Conservation (phyloP, 2,888 invertebrate species). For the Euphydryas editha region DNA sequence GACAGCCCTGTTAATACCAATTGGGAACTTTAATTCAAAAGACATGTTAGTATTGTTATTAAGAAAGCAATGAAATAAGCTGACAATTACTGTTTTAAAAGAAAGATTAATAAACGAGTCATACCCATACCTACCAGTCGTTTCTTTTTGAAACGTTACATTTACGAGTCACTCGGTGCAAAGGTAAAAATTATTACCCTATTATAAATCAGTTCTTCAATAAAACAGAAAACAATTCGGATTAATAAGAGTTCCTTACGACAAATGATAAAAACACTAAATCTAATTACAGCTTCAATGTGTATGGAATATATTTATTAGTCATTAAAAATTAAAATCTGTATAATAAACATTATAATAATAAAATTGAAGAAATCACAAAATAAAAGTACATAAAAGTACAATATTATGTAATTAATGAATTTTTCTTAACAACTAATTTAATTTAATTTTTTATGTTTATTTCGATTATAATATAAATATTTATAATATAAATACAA, state of each 20-base stretch:
- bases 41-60: constrained; percentile 52
- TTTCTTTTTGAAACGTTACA: constrained; percentile 37
- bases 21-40: constrained; percentile 64
- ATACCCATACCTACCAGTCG: constrained; percentile 30
- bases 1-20: constrained; percentile 50
- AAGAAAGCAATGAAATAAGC: constrained; percentile 43
- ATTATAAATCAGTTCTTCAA: constrained; percentile 36
- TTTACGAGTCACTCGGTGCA: constrained; percentile 33
- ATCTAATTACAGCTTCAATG: not conserved
- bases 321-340: too few species aligned
- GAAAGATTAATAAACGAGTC: constrained; percentile 40
- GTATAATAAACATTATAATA: too few species aligned
- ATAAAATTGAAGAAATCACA: too few species aligned
- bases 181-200: constrained; percentile 40
- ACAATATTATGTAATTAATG: too few species aligned
- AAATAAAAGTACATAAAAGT: too few species aligned
- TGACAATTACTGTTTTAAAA: constrained; percentile 42
- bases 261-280: not conserved
- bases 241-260: constrained; percentile 1
- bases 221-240: constrained; percentile 29
- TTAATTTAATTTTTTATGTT: not conserved
- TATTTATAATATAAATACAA: not conserved
- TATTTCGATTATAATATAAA: too few species aligned
- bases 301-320: too few species aligned
- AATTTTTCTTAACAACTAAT: not conserved